phyloP scores from a whole-genome alignment of 2,113 vertebrate species.

The Vulpes vulpes region DNA sequence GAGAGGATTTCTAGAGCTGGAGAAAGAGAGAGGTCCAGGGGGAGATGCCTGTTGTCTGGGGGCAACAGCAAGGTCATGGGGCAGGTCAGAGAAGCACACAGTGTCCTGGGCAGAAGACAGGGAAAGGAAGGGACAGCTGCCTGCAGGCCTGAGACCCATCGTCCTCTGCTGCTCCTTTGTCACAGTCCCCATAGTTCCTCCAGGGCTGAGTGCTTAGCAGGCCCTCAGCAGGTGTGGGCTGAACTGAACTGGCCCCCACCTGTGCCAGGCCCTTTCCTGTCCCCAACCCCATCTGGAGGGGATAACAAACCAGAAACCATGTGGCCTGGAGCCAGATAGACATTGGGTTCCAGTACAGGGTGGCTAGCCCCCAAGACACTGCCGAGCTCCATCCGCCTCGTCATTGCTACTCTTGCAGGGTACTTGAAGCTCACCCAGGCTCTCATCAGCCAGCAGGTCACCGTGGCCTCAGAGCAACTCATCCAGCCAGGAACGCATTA shows the following conservation, averaged over 20 bases:
- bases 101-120: neutral
- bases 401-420: neutral
- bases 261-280: neutral
- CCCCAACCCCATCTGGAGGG: slow-evolving; percentile 2
- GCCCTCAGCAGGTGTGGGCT: neutral
- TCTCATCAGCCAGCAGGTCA: slow-evolving; percentile 19
- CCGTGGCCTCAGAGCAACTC: neutral
- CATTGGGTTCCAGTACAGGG: neutral
- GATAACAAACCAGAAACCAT: neutral
- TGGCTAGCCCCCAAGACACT: neutral
- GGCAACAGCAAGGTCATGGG: neutral
- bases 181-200: neutral
- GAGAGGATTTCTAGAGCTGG: slow-evolving; percentile 35
- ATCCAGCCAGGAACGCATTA: neutral
- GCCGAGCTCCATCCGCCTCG: neutral
- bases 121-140: neutral
- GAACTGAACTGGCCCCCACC: neutral
- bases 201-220: neutral
- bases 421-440: neutral
- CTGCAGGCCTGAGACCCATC: neutral
- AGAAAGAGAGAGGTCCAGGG: neutral
- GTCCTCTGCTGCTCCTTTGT: neutral
- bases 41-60: neutral
- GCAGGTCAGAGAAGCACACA: neutral
- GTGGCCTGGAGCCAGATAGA: neutral